Conservation (phyloP, 2,113 vertebrate genomes). For the Pachyramphus minor region DNA sequence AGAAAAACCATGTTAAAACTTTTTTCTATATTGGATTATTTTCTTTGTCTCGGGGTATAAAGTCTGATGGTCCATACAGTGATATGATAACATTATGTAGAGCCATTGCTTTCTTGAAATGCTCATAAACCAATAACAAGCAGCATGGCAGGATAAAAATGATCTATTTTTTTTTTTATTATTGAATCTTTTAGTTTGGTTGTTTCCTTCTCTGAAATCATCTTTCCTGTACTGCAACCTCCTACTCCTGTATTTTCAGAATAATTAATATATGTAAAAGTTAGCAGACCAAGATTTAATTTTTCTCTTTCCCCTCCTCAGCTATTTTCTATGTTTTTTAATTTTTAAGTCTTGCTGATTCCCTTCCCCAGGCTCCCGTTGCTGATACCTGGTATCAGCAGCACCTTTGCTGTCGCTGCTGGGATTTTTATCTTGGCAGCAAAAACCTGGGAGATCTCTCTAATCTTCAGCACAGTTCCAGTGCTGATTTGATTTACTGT, state of each 20-base stretch:
- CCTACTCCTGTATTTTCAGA: not conserved
- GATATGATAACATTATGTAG: not conserved
- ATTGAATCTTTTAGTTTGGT: not conserved
- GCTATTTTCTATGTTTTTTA: not conserved
- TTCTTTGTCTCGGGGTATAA: not conserved
- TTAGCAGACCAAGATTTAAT: not conserved
- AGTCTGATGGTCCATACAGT: accelerated
- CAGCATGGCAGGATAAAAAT: not conserved
- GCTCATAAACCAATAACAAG: not conserved
- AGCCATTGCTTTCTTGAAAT: not conserved
- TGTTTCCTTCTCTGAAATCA: not conserved
- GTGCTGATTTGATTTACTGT: not conserved
- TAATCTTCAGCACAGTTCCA: not conserved
- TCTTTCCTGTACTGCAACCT: not conserved
- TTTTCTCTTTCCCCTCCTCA: not conserved
- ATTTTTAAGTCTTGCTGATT: not conserved
- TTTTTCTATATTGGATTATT: not conserved
- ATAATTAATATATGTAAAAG: not conserved
- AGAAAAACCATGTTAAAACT: not conserved
- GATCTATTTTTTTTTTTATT: not conserved
- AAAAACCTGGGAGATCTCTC: not conserved
- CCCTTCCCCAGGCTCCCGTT: not conserved
- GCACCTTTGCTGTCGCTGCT: not conserved
- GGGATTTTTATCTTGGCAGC: not conserved
- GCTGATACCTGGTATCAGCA: not conserved